Percentiles rank a stretch among this genome's conserved stretches.
Evolutionary conservation across 2,113 vertebrate species (phyloP).

Genomic region (Neolamprologus cancellatus): DNA sequence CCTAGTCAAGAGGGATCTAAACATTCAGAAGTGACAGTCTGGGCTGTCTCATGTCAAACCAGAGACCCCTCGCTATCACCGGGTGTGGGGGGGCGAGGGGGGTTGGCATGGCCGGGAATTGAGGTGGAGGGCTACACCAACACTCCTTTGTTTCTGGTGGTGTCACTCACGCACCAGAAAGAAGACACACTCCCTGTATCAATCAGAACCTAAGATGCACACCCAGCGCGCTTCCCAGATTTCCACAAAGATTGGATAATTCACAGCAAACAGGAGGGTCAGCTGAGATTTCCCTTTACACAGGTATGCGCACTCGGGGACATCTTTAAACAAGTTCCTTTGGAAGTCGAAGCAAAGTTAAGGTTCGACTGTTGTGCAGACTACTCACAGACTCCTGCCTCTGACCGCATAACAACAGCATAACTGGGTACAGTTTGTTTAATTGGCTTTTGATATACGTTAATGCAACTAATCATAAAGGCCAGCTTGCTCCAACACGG

Average conservation of each 20-base stretch:
- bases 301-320: not conserved
- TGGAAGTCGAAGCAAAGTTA: conserved; percentile 24
- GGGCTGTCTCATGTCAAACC: conserved; percentile 71
- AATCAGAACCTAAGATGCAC: conserved; percentile 52
- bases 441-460: conserved; percentile 77
- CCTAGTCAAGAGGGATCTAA: conserved; percentile 70
- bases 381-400: not conserved
- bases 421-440: conserved; percentile 69
- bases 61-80: conserved; percentile 59
- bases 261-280: not conserved
- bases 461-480: conserved; percentile 73
- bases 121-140: conserved; percentile 46
- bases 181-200: conserved; percentile 64
- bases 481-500: conserved; percentile 59
- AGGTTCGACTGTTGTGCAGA: conserved; percentile 35
- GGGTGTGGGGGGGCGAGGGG: conserved; percentile 27
- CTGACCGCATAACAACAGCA: conserved; percentile 55
- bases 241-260: not conserved
- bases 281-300: not conserved
- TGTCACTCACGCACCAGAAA: conserved; percentile 59
- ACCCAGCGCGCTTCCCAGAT: conserved; percentile 8
- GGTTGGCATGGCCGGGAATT: conserved; percentile 50
- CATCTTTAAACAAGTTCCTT: conserved; percentile 23
- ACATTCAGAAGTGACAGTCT: conserved; percentile 70
- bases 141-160: conserved; percentile 64